Evolutionary conservation across 2,888 invertebrate species (phyloP), one percentile per base, ranked within the genome.

Genomic region (Craniophora ligustri): DNA sequence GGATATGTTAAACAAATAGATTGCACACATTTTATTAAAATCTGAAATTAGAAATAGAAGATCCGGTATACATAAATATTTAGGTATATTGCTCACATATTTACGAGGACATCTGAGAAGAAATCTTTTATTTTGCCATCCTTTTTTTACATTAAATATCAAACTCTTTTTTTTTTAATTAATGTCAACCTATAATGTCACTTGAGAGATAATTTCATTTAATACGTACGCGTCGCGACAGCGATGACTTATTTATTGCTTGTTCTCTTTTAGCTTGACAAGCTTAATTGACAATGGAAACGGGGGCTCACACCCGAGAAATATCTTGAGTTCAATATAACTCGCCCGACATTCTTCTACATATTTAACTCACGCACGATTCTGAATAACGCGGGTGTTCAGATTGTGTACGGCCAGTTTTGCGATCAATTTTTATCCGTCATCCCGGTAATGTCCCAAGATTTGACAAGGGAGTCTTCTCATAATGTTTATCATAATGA

Each of bases 261-360:
- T 40, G 40, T 44, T 51, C 65, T 49, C 28, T 57, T 65, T 60
- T 47, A 40, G 54, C 39, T 46, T 55, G 72, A 67, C 74, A 68
- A 47, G 38, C 67, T 53, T 77, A 73, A 76, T 79, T 75, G 76
- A 72, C 71, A 68, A 56, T 63, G 60, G 60, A 56, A 63, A 44
- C 35, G 40, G 35, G 32, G 39, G 18, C 47, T 41, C 47, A 28
- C 55, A 39, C 34, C 42, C 31, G 42, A 45, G 15, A 44, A 46
- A 57, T n/a, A n/a, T 56, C 63, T 57, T 18, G 13, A 44, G n/a
- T n/a, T n/a, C n/a, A n/a, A n/a, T n/a, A 34, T 40, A 53, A 23
- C 28, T 35, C 26, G 13, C 28, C 31, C 34, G 21, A 31, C n/a
- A 31, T 42, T 57, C 50, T 54, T 49, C 13, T 32, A 14, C 10